Evolutionary conservation across 2,113 vertebrate genomes (phyloP), one percentile per base, ranked within the genome.

Genomic region (Pterocles gutturalis): DNA sequence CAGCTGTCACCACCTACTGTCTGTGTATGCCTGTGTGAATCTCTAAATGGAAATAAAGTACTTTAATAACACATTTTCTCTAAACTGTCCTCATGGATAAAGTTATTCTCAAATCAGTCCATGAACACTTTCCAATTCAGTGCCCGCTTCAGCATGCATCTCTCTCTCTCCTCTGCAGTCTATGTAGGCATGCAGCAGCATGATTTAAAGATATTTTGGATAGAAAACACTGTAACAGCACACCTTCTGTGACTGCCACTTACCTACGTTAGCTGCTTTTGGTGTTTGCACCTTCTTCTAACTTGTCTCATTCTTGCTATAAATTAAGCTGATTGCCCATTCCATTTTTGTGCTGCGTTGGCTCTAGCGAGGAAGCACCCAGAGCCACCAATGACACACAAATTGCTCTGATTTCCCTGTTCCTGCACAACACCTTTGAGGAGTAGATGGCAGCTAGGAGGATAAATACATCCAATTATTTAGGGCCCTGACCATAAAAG

Each of bases 41-140:
- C 93, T 92, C 94, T 97, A 97, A 97, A 97, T 97, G 97, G 91
- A 95, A 97, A 96, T 93, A 96, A 97, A 98, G 95, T 95, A 94
- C 94, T 97, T 97, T 96, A 98, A 97, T 97, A 96, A 98, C 96
- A 97, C 96, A 87, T 93, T 96, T 95, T 96, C 95, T 96, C 93
- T 83, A 90, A 94, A 96, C 71, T 64, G 83, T 96, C 93, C 87
- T 91, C 94, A 89, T 70, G 94, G 93, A 96, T 89, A 92, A 94
- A 96, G 87, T 92, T 93, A 82, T 72, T 89, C 86, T 93, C 96
- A 95, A 97, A 95, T 97, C 94, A 95, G 93, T 76, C 88, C 25
- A 25, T 91, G 95, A 97, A 92, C 53, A 83, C 51, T 97, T 95
- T 94, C 75, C 76, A 93, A 82, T 80, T 96, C 26, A 8, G 82